A percentile compares a stretch with the other conserved stretches of the same genome.
phyloP scores from a whole-genome alignment of 2,113 vertebrate species.

The Puffinus mauretanicus region DNA sequence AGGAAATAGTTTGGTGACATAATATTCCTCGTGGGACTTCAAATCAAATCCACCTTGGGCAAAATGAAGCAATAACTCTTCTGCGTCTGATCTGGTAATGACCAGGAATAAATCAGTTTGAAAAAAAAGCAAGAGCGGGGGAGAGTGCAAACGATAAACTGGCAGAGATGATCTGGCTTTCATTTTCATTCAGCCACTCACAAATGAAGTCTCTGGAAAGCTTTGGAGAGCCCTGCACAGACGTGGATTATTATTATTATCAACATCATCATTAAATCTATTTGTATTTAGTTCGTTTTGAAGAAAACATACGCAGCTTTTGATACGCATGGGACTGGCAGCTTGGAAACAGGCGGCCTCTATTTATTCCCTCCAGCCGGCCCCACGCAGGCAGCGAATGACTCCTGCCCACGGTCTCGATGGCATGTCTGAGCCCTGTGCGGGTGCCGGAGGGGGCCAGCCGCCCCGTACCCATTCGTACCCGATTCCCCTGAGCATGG shows the following conservation, averaged over 20 bases:
- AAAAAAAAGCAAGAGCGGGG: neutral
- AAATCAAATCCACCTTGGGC: conserved; percentile 21
- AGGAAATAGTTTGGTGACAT: conserved; percentile 25
- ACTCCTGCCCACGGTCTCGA: neutral
- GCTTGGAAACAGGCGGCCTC: neutral
- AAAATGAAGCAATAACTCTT: conserved; percentile 30
- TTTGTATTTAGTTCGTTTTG: conserved; percentile 18
- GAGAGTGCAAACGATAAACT: neutral
- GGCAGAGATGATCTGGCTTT: conserved; percentile 17
- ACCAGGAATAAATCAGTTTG: conserved; percentile 7
- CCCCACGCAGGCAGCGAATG: neutral
- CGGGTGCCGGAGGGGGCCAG: neutral
- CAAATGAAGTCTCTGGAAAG: neutral
- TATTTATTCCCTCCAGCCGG: neutral
- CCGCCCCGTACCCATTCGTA: neutral
- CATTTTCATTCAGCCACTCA: neutral
- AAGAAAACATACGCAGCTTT: conserved; percentile 29
- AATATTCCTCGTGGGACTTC: neutral
- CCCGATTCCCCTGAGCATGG: neutral
- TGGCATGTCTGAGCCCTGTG: neutral
- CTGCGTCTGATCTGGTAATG: neutral
- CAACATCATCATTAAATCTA: neutral
- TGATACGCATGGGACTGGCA: neutral
- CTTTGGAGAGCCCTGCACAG: neutral
- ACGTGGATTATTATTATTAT: neutral